phyloP scores from a whole-genome alignment of 2,888 invertebrate genomes.

The Eupithecia centaureata region DNA sequence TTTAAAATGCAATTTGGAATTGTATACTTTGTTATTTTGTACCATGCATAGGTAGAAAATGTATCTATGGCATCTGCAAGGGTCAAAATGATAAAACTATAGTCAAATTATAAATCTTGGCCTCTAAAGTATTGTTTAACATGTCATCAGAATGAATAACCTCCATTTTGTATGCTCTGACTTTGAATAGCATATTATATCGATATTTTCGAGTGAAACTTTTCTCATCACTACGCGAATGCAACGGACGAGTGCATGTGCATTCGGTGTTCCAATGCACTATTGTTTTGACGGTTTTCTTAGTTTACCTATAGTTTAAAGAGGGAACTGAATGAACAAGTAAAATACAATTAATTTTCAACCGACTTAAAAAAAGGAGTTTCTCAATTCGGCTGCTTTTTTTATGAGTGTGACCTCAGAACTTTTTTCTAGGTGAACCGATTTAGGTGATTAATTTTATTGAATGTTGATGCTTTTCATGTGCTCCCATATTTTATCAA shows the following conservation, averaged over 20 bases:
- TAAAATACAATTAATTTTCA: too few species aligned
- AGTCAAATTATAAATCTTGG: background rate
- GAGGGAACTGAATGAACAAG: background rate
- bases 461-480: too few species aligned
- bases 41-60: background rate
- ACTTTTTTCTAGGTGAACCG: too few species aligned
- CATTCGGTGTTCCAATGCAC: conserved; percentile 49
- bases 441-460: too few species aligned
- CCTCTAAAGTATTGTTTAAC: background rate
- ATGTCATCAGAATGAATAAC: background rate
- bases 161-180: background rate
- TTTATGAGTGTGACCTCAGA: too few species aligned
- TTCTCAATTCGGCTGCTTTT: too few species aligned
- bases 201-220: background rate
- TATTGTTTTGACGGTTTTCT: conserved; percentile 53
- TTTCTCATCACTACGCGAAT: conserved; percentile 59
- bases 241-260: conserved; percentile 54
- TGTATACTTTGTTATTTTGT: conserved; percentile 18
- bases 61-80: background rate
- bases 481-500: too few species aligned
- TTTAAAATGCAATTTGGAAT: background rate
- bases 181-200: background rate
- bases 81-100: background rate
- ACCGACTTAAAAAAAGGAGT: too few species aligned
- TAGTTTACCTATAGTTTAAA: background rate